Conservation (phyloP, 2,797 vertebrate species). For the Hyperoplus lanceolatus region DNA sequence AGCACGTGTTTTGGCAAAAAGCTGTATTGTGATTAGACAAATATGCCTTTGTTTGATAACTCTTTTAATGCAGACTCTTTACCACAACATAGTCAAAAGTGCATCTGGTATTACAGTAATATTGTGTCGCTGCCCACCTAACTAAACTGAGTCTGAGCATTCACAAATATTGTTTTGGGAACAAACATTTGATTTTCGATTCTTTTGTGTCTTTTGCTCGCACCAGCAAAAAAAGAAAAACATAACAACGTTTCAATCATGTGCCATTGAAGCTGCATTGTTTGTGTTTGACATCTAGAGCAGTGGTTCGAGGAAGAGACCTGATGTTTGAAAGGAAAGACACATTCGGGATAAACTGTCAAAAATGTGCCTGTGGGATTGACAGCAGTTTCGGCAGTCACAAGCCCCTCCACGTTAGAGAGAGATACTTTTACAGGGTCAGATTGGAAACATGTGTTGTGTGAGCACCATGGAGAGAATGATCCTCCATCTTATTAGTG, state of each 20-base stretch:
- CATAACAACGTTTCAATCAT: slow-evolving; percentile 28
- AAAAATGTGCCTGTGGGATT: slow-evolving; percentile 60
- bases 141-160: slow-evolving; percentile 41
- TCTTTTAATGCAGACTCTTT: slow-evolving; percentile 56
- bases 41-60: slow-evolving; percentile 60
- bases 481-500: slow-evolving; percentile 76
- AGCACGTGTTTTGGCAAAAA: slow-evolving; percentile 68
- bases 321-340: slow-evolving; percentile 58
- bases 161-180: slow-evolving; percentile 44
- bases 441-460: slow-evolving; percentile 83
- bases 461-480: slow-evolving; percentile 72
- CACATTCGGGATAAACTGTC: slow-evolving; percentile 64
- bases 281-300: slow-evolving; percentile 65
- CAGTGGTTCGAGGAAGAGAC: slow-evolving; percentile 32
- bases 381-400: slow-evolving; percentile 66
- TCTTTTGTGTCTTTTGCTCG: slow-evolving; percentile 18
- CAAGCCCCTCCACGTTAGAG: slow-evolving; percentile 59
- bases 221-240: slow-evolving; percentile 39
- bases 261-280: slow-evolving; percentile 35
- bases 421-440: slow-evolving; percentile 73
- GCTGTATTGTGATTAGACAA: slow-evolving; percentile 59
- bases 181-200: slow-evolving; percentile 33
- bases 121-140: slow-evolving; percentile 35
- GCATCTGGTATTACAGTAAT: slow-evolving; percentile 45
- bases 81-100: slow-evolving; percentile 25